Conservation (phyloP, 2,888 invertebrate species). For the Clostera curtula region DNA sequence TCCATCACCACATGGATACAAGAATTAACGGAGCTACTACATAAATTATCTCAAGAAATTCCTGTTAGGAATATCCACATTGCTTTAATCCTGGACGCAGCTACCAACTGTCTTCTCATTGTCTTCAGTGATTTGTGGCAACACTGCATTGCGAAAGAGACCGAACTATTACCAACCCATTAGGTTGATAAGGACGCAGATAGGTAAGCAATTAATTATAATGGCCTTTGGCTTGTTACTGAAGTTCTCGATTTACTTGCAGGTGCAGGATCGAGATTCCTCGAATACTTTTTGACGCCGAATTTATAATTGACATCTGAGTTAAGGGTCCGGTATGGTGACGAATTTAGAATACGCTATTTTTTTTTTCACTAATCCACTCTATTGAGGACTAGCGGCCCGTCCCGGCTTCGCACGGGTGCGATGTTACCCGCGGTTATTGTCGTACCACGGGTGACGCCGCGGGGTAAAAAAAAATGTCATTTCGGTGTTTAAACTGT, state of each 20-base stretch:
- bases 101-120: constrained; percentile 49
- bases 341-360: neutral
- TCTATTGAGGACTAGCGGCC: too few relatives aligned
- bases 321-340: constrained; percentile 10
- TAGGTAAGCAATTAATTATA: constrained; percentile 50
- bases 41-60: too few relatives aligned
- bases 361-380: neutral
- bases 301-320: constrained; percentile 50
- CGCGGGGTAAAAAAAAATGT: too few relatives aligned
- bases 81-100: constrained; percentile 15
- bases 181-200: constrained; percentile 25
- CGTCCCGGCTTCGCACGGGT: too few relatives aligned
- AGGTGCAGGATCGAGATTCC: constrained; percentile 38
- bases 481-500: too few relatives aligned
- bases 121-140: constrained; percentile 57
- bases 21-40: too few relatives aligned
- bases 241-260: constrained; percentile 43
- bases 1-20: too few relatives aligned
- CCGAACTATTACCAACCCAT: constrained; percentile 14
- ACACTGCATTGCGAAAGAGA: constrained; percentile 27
- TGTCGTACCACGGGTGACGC: too few relatives aligned
- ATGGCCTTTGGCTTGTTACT: constrained; percentile 49
- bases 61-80: constrained; percentile 12
- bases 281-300: constrained; percentile 51
- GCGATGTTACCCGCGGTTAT: too few relatives aligned